Conservation (phyloP, 2,888 invertebrate species). For the Ceraclea dissimilis region DNA sequence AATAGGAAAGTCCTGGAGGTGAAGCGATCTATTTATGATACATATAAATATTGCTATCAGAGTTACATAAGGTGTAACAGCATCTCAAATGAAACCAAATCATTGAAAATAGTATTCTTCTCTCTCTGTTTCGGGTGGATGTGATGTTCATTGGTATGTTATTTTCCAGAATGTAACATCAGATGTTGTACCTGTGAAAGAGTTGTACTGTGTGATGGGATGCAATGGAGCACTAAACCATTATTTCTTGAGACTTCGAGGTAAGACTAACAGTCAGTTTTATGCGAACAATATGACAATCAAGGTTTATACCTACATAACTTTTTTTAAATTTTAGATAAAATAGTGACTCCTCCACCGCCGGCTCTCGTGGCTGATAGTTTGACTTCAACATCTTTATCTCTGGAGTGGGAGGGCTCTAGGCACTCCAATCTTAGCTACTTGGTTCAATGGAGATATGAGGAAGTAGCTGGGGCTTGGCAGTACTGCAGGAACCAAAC, state of each 20-base stretch:
- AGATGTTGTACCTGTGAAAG: slow-evolving; percentile 58
- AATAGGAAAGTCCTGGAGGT: too few relatives aligned
- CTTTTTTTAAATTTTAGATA: slow-evolving; percentile 35
- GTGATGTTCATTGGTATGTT: too few relatives aligned
- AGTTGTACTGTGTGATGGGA: slow-evolving; percentile 72
- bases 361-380: slow-evolving; percentile 74
- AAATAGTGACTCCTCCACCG: slow-evolving; percentile 62
- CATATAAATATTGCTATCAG: too few relatives aligned
- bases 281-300: background rate
- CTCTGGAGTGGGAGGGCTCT: slow-evolving; percentile 69
- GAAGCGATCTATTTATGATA: too few relatives aligned
- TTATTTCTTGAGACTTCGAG: slow-evolving; percentile 65
- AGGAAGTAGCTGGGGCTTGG: slow-evolving; percentile 66
- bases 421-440: slow-evolving; percentile 46
- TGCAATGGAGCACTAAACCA: slow-evolving; percentile 73
- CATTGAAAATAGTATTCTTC: too few relatives aligned
- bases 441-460: slow-evolving; percentile 70
- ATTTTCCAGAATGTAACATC: slow-evolving; percentile 60
- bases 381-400: slow-evolving; percentile 67
- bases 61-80: too few relatives aligned
- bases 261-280: slow-evolving; percentile 34
- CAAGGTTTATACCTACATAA: background rate
- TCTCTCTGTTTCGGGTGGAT: too few relatives aligned
- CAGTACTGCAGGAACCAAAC: slow-evolving; percentile 71
- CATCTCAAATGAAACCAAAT: too few relatives aligned